Conservation (phyloP, 1,140 invertebrate species). For the Drosophila suzukii region DNA sequence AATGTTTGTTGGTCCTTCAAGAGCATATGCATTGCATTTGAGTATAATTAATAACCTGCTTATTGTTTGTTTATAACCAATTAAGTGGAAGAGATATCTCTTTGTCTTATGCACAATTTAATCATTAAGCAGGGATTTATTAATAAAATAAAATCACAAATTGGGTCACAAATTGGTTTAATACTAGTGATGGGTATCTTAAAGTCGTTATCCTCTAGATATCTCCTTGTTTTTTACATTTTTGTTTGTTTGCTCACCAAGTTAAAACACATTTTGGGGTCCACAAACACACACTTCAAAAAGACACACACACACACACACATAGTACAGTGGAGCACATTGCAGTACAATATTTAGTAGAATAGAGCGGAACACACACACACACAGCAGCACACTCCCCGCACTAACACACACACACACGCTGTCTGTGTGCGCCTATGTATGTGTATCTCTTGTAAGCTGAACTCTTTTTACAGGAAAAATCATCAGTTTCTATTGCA, state of each 20-base stretch:
- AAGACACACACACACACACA: conserved; percentile 11
- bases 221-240: conserved; percentile 1
- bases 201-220: background rate
- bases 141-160: too few species aligned
- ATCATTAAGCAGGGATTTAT: background rate
- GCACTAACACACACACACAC: background rate
- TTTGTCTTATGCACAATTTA: background rate
- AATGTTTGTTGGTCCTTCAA: too few species aligned
- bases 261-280: conserved; percentile 31
- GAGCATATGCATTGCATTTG: too few species aligned
- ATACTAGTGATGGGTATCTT: conserved; percentile 4
- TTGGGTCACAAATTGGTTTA: background rate
- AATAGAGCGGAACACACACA: conserved; percentile 15
- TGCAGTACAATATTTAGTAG: conserved; percentile 23
- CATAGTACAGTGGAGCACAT: conserved; percentile 15
- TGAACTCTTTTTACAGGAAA: conserved; percentile 84
- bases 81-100: background rate
- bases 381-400: conserved; percentile 19
- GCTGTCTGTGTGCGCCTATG: conserved; percentile 59
- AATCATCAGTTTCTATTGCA: conserved; percentile 84
- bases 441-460: conserved; percentile 76
- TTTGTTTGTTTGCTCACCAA: conserved; percentile 25
- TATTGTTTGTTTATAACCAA: too few species aligned
- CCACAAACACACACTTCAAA: conserved; percentile 19
- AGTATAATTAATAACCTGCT: too few species aligned